These are phyloP conservation scores for Machimus rusticus DNA, from an alignment of 2,888 invertebrate genomes.

Conservation along the genomic window DNA sequence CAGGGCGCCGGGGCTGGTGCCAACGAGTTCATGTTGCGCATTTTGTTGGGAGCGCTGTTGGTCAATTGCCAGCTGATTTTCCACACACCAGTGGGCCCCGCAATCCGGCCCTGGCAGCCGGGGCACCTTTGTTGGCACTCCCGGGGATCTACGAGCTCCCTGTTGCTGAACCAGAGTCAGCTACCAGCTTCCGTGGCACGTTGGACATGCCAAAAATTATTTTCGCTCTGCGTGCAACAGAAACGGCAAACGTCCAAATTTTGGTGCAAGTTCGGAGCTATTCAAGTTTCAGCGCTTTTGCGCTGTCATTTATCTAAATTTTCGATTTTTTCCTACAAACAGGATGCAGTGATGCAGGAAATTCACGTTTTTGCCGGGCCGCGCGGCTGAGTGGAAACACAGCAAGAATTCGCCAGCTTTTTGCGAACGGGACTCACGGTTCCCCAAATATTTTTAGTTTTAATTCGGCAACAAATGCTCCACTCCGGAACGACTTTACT, in stretches of 20 bases:
- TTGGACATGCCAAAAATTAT: constrained; percentile 10
- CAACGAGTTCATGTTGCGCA: constrained; percentile 33
- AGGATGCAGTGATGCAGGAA: constrained; percentile 11
- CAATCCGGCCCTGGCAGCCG: background rate
- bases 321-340: background rate
- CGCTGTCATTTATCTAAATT: constrained; percentile 36
- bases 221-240: constrained; percentile 23
- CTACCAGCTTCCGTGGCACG: constrained; percentile 9
- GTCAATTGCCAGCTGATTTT: constrained; percentile 39
- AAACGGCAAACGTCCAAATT: constrained; percentile 2
- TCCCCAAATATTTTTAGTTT: background rate
- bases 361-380: background rate
- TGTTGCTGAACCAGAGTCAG: constrained; percentile 34
- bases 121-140: constrained; percentile 31
- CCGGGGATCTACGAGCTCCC: constrained; percentile 21
- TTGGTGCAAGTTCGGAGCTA: constrained; percentile 21
- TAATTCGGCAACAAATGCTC: background rate
- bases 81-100: constrained; percentile 24
- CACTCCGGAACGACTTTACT: background rate
- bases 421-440: background rate
- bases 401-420: background rate
- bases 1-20: background rate
- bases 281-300: constrained; percentile 25
- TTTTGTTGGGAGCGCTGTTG: constrained; percentile 22
- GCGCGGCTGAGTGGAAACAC: background rate